phyloP scores from a whole-genome alignment of 2,888 invertebrate species.

The Pseudoips prasinana region DNA sequence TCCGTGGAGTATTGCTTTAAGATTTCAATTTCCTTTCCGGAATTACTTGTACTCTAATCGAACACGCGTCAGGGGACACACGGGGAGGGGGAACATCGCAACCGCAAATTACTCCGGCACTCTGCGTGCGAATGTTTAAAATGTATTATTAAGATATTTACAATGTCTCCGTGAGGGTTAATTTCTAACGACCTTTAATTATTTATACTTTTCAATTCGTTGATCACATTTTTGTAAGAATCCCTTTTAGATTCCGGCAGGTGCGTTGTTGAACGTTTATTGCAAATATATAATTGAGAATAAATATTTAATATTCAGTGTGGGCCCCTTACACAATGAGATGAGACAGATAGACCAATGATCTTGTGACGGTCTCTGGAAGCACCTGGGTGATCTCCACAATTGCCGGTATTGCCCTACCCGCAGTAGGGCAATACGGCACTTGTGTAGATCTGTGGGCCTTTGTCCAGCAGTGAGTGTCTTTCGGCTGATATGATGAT shows the following conservation, averaged over 20 bases:
- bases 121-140: constrained; percentile 75
- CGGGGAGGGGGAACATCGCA: constrained; percentile 50
- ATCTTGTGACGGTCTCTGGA: no score
- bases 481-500: no score
- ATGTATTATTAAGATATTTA: constrained; percentile 69
- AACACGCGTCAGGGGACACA: constrained; percentile 76
- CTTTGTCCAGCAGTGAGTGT: no score
- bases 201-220: constrained; percentile 24
- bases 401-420: no score
- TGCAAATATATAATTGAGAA: not conserved
- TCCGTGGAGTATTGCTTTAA: constrained; percentile 78
- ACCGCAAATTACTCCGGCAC: constrained; percentile 76
- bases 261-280: not conserved
- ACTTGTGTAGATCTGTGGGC: no score
- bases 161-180: constrained; percentile 43
- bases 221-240: no score
- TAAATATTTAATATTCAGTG: no score
- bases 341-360: no score
- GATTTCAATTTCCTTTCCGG: constrained; percentile 82
- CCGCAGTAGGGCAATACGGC: no score
- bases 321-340: no score
- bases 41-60: constrained; percentile 81
- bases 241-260: not conserved
- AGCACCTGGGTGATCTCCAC: no score
- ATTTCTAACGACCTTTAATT: constrained; percentile 59